A percentile compares a stretch with the other conserved stretches of the same genome.
phyloP scores from a whole-genome alignment of 2,113 vertebrate species.

The Petroica traversi region DNA sequence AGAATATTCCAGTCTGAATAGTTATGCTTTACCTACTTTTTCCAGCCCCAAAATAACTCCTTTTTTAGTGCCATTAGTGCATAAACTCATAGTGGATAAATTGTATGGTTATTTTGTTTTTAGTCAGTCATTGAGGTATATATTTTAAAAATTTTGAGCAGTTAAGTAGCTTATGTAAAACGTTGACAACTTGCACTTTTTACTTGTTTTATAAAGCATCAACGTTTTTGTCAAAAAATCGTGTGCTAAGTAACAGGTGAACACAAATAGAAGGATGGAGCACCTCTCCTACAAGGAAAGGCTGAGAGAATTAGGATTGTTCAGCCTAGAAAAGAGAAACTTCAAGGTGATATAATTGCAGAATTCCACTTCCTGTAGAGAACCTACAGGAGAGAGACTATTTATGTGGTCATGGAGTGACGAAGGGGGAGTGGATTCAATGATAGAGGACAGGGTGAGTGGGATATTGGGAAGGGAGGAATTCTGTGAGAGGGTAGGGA shows the following conservation, averaged over 20 bases:
- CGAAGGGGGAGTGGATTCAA: neutral
- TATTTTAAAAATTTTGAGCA: neutral
- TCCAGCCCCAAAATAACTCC: neutral
- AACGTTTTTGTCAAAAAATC: neutral
- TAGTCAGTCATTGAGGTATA: neutral
- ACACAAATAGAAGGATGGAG: rapidly evolving
- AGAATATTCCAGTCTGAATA: neutral
- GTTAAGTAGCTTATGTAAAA: neutral
- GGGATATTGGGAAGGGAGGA: neutral
- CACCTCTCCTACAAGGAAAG: neutral
- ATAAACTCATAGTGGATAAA: neutral
- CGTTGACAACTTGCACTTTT: neutral
- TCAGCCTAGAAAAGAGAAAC: neutral
- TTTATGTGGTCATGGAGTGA: neutral
- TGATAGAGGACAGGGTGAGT: neutral
- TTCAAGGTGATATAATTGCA: rapidly evolving
- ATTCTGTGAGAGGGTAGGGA: rapidly evolving
- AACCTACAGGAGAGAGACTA: neutral
- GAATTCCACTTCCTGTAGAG: too few relatives aligned
- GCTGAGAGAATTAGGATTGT: neutral
- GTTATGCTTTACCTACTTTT: neutral
- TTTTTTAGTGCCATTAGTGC: neutral
- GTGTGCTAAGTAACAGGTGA: neutral
- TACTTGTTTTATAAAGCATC: neutral
- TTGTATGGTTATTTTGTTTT: neutral